Conservation (phyloP, 1,140 invertebrate species). For the Aradophagus sp. region DNA sequence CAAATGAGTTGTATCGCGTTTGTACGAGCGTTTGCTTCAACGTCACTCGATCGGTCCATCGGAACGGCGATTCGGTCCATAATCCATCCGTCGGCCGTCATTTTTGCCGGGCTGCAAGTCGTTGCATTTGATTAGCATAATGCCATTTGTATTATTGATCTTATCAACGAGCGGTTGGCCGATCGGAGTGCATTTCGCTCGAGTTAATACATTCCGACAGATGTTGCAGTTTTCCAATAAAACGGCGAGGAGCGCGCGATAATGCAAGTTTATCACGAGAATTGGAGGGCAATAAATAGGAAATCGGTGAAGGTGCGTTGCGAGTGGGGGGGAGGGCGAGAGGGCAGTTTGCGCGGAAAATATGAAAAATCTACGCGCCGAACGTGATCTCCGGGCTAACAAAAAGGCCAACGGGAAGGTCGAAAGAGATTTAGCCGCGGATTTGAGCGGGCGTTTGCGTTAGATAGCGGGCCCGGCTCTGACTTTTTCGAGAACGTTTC, state of each 20-base stretch:
- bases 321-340: too few relatives aligned
- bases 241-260: constrained; percentile 15
- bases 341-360: constrained; percentile 31
- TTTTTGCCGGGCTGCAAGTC: too few relatives aligned
- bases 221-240: constrained; percentile 35
- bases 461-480: constrained; percentile 31
- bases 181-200: constrained; percentile 35
- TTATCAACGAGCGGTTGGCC: constrained; percentile 20
- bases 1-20: too few relatives aligned
- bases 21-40: too few relatives aligned
- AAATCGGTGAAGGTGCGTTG: constrained; percentile 33
- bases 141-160: constrained; percentile 34
- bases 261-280: constrained; percentile 52
- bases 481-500: constrained; percentile 59
- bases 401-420: too few relatives aligned
- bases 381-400: constrained; percentile 36
- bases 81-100: too few relatives aligned
- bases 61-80: too few relatives aligned
- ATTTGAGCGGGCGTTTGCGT: constrained; percentile 38
- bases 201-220: constrained; percentile 33
- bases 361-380: constrained; percentile 45
- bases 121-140: constrained; percentile 40
- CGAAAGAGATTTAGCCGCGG: constrained; percentile 43
- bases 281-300: constrained; percentile 45
- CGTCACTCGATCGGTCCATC: too few relatives aligned